phyloP scores from a whole-genome alignment of 2,888 invertebrate species.

The Agriopis marginaria region DNA sequence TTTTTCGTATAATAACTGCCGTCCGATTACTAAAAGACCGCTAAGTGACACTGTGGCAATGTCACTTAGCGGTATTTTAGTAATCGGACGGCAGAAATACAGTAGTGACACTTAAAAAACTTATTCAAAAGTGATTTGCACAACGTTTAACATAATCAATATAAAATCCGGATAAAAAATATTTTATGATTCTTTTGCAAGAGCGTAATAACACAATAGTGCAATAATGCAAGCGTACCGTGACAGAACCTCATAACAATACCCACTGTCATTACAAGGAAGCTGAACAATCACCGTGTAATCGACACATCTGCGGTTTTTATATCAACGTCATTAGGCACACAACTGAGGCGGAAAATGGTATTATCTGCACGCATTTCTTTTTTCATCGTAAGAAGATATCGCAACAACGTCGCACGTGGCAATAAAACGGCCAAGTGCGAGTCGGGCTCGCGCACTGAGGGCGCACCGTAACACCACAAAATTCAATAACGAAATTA shows the following conservation, averaged over 20 bases:
- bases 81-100: no score
- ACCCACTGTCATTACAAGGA: conserved; percentile 54
- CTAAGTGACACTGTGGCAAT: no score
- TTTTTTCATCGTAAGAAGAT: conserved; percentile 46
- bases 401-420: conserved; percentile 20
- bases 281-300: conserved; percentile 54
- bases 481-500: no score
- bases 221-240: conserved; percentile 50
- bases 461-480: no score
- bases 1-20: no score
- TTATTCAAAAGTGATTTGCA: background rate
- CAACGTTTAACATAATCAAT: background rate
- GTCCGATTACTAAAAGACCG: no score
- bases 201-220: conserved; percentile 16
- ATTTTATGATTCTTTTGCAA: background rate
- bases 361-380: conserved; percentile 77
- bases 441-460: no score
- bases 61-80: no score
- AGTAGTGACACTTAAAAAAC: no score
- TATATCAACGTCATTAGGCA: conserved; percentile 53
- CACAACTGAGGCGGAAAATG: conserved; percentile 63
- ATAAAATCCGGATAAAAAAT: background rate
- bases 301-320: conserved; percentile 66
- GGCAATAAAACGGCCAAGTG: background rate
- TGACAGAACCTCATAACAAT: conserved; percentile 56